Evolutionary conservation across 2,113 vertebrate genomes (phyloP).

Genomic region (Thryonomys swinderianus): DNA sequence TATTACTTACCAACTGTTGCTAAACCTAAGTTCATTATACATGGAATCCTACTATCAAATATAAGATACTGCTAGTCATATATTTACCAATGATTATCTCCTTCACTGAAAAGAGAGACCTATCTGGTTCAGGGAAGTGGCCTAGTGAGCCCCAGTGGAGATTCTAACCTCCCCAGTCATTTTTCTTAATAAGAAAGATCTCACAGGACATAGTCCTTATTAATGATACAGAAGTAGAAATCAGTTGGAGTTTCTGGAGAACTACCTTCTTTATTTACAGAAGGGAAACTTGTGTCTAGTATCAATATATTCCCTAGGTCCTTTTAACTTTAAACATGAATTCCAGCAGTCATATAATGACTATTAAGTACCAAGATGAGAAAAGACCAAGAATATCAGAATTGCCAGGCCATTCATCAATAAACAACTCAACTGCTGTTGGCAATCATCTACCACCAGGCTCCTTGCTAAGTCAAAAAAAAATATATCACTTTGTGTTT

Average conservation of each 20-base stretch:
- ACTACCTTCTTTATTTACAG: neutral
- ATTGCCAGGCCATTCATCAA: neutral
- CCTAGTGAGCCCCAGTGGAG: neutral
- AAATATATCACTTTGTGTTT: neutral
- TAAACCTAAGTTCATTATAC: neutral
- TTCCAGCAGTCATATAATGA: neutral
- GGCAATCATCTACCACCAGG: neutral
- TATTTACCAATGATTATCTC: neutral
- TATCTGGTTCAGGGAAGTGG: neutral
- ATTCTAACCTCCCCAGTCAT: neutral
- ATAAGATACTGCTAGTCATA: neutral
- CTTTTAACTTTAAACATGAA: slow-evolving; percentile 8
- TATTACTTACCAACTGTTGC: neutral
- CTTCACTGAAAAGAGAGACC: neutral
- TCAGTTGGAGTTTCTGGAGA: neutral
- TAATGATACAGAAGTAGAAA: neutral
- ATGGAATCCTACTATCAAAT: neutral
- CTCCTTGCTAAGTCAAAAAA: neutral
- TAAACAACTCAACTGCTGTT: neutral
- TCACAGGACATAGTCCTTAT: fast-evolving
- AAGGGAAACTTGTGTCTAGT: neutral
- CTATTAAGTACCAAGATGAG: neutral
- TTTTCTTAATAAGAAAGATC: neutral
- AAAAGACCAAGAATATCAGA: neutral
- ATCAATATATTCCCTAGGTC: neutral